A percentile compares a stretch with the other conserved stretches of the same genome.
Conservation (phyloP, 2,888 invertebrate genomes). For the Oscheius sp. region DNA sequence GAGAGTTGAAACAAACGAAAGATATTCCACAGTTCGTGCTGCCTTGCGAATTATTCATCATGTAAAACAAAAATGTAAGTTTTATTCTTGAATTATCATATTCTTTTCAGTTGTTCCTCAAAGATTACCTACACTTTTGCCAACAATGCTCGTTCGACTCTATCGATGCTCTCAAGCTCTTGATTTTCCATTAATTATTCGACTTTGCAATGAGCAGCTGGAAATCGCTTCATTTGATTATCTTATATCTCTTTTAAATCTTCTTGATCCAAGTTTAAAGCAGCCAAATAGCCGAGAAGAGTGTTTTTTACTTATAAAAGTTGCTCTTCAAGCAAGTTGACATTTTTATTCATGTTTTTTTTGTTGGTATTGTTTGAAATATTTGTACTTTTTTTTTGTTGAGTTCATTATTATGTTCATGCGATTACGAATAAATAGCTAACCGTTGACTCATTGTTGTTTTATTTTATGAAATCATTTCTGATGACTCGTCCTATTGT, state of each 20-base stretch:
- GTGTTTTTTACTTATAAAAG: not conserved
- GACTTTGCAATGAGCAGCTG: not conserved
- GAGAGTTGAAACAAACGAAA: not conserved
- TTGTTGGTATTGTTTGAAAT: not conserved
- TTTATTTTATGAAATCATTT: no score
- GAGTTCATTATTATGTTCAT: no score
- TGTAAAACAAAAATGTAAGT: constrained; percentile 4
- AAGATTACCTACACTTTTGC: not conserved
- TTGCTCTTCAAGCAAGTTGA: not conserved
- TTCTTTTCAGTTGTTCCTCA: not conserved
- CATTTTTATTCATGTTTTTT: constrained; percentile 2
- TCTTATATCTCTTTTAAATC: not conserved
- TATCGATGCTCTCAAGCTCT: not conserved
- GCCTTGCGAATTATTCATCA: constrained; percentile 5
- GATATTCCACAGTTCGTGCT: not conserved
- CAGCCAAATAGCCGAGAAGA: not conserved
- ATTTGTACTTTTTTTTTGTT: not conserved
- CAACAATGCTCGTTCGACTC: not conserved
- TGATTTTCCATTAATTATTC: not conserved
- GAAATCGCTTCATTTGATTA: not conserved
- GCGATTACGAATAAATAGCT: no score
- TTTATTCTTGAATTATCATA: not conserved
- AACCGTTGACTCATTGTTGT: no score
- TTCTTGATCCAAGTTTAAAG: not conserved
- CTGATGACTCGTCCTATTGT: no score